Evolutionary conservation across 2,888 invertebrate species (phyloP), one percentile per base, ranked within the genome.

Genomic region (Eurytoma californica): DNA sequence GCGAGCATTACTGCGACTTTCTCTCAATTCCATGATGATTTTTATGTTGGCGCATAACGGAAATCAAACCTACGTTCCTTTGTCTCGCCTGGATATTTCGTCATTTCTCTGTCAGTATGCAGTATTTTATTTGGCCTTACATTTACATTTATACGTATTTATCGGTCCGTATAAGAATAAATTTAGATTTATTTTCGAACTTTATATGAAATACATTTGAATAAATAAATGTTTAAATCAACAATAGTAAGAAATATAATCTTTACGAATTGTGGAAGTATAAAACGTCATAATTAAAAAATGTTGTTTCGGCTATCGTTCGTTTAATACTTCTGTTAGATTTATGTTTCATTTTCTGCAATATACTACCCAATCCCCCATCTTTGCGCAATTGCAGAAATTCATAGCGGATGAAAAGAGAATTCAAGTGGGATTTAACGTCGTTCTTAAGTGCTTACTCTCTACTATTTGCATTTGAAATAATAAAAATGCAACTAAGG

Each of bases 11-110:
- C 63, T 16, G 55, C 13, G 51, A 51, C 16, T 69, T 24, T 65
- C 72, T 47, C 72, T 77, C 57, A 30, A 60, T 77, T 28, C 58
- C 58, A 30, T 70, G 55, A 72, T 77, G 66, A 72, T 70, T 77
- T 77, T 77, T 72, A 69, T 57, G 63, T 18, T 13, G 13, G 24
- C 28, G 51, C n/a, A 49, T 76, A n/a, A n/a, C 66, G 61, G 69
- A 55, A 69, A 76, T 69, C 61, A 76, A 75, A 76, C 39, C 39
- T 39, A 61, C 49, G 67, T 7, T 16, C 18, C 20, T 18, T 7
- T 47, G 49, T 24, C 14, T 16, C 49, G 20, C 20, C 24, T 14
- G 9, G 49, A 18, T 39, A 39, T 12, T 63, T 63, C 47, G 18
- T 57, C 20, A 3, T 24, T 67, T 2, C 30, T 3, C 9, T 28